phyloP scores from a whole-genome alignment of 1,140 invertebrate genomes.

The Ladona fulva region DNA sequence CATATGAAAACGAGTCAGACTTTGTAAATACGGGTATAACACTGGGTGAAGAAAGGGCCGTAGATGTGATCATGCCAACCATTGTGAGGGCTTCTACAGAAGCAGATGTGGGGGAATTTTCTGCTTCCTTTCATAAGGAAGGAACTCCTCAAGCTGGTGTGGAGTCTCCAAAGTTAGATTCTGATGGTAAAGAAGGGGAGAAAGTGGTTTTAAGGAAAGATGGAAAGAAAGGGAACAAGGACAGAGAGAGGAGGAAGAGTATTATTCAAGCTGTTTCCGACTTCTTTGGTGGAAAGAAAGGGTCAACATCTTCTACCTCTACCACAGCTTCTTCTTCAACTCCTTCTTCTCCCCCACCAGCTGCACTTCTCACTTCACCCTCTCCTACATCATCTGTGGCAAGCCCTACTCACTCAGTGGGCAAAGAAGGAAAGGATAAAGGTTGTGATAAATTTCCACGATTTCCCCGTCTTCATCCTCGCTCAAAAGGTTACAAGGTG shows the following conservation, averaged over 20 bases:
- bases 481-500: neutral
- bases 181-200: conserved; percentile 10
- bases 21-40: neutral
- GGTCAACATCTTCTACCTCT: conserved; percentile 27
- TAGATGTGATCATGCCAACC: neutral
- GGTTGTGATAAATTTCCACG: neutral
- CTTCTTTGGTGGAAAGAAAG: conserved; percentile 58
- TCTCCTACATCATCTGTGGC: conserved; percentile 15
- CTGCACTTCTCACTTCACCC: conserved; percentile 29
- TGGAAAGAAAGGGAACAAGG: conserved; percentile 41
- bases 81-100: neutral
- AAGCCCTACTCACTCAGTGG: neutral
- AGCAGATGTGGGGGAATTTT: neutral
- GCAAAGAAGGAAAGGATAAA: neutral
- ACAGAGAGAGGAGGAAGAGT: conserved; percentile 64
- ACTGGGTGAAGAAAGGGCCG: neutral
- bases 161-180: neutral
- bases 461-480: neutral
- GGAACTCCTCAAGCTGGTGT: neutral
- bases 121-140: neutral
- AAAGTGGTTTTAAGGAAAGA: conserved; percentile 17
- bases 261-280: conserved; percentile 76
- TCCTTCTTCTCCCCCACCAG: conserved; percentile 30
- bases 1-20: neutral
- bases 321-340: conserved; percentile 29